phyloP scores from a whole-genome alignment of 2,113 vertebrate genomes.

The Nothobranchius kuhntae region DNA sequence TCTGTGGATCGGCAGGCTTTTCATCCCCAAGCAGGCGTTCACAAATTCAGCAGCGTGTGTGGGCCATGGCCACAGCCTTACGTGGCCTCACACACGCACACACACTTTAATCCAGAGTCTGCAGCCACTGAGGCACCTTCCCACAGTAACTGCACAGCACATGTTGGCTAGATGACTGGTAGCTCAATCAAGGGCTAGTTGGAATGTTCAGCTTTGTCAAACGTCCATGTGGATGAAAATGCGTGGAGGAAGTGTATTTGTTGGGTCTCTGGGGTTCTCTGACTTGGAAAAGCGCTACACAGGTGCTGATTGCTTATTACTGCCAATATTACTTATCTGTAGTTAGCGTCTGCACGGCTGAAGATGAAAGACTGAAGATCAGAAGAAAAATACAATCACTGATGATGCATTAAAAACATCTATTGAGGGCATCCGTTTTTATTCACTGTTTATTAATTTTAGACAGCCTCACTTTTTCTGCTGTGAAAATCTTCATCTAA shows the following conservation, averaged over 20 bases:
- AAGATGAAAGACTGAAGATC: no score
- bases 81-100: slow-evolving; percentile 20
- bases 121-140: slow-evolving; percentile 65
- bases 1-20: slow-evolving; percentile 63
- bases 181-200: slow-evolving; percentile 59
- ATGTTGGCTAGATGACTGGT: slow-evolving; percentile 63
- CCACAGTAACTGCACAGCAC: slow-evolving; percentile 62
- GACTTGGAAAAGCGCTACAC: no score
- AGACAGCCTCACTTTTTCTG: no score
- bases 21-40: slow-evolving; percentile 67
- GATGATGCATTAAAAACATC: no score
- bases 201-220: slow-evolving; percentile 35
- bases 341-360: no score
- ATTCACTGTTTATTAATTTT: no score
- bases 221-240: slow-evolving; percentile 29
- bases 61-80: slow-evolving; percentile 55
- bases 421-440: no score
- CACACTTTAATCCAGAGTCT: slow-evolving; percentile 27
- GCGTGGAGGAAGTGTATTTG: slow-evolving; percentile 28
- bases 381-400: no score
- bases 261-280: neutral
- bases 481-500: no score
- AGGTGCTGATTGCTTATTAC: no score
- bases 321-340: no score
- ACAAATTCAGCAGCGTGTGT: slow-evolving; percentile 73